Conservation (phyloP, 2,113 vertebrate genomes). For the Zosterops borbonicus region DNA sequence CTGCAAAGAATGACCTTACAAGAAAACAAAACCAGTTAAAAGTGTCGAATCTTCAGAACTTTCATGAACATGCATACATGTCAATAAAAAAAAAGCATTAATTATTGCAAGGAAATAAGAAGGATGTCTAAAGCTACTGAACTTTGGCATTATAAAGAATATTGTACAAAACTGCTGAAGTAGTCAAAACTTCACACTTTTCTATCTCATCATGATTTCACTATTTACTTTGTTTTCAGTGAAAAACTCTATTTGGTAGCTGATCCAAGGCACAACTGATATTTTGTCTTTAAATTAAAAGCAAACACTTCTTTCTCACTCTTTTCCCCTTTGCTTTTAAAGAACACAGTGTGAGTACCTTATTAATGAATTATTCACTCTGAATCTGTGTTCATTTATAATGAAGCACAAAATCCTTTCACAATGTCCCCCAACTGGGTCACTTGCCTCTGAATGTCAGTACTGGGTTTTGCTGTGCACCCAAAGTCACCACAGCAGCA, state of each 20-base stretch:
- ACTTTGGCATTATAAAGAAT: constrained; percentile 8
- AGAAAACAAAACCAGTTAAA: constrained; percentile 58
- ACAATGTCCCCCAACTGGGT: not conserved
- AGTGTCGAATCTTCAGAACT: not conserved
- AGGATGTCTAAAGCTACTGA: not conserved
- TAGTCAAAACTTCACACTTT: not conserved
- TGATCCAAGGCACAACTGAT: not conserved
- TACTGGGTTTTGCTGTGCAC: constrained; percentile 42
- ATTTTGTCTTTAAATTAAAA: not conserved
- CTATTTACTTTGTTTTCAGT: not conserved
- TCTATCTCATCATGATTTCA: not conserved
- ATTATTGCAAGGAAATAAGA: constrained; percentile 12
- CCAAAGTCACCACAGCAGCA: constrained; percentile 72
- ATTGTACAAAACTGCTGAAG: constrained; percentile 6
- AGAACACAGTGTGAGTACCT: not conserved
- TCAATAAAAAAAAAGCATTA: not conserved
- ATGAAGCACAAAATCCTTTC: not conserved
- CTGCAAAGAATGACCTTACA: constrained; percentile 55
- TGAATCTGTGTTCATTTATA: not conserved
- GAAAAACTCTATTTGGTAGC: not conserved
- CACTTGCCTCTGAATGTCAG: constrained; percentile 28
- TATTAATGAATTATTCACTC: not conserved
- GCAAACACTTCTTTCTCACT: not conserved
- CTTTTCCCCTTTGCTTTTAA: not conserved
- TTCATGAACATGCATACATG: not conserved